Conservation (phyloP, 2,797 vertebrate species). For the Gadopsis marmoratus region DNA sequence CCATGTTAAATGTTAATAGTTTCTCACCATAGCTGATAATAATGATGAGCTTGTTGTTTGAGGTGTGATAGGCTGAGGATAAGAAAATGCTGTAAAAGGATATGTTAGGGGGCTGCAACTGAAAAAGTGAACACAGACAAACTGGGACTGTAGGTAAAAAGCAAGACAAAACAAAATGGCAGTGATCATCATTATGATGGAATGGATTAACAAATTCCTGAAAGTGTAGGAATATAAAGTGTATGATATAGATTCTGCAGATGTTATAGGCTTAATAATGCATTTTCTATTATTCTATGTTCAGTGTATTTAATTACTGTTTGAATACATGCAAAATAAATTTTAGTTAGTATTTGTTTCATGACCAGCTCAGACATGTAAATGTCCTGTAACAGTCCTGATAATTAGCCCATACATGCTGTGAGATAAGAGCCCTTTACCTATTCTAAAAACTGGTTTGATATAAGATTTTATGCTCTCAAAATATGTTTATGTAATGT, state of each 20-base stretch:
- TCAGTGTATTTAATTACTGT: not conserved
- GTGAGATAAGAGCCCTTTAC: constrained; percentile 54
- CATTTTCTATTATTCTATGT: not conserved
- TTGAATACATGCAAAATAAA: not conserved
- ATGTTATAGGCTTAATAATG: not conserved
- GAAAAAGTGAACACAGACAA: constrained; percentile 52
- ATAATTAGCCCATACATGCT: constrained; percentile 57
- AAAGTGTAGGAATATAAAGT: not conserved
- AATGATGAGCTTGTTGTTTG: constrained; percentile 53
- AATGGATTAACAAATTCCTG: constrained; percentile 22
- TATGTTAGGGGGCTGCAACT: constrained; percentile 48
- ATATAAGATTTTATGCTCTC: not conserved
- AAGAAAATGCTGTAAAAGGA: constrained; percentile 71
- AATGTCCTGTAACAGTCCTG: constrained; percentile 24
- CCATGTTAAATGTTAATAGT: constrained; percentile 17
- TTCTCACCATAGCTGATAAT: constrained; percentile 51
- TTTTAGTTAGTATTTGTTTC: constrained; percentile 37
- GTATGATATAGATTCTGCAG: not conserved
- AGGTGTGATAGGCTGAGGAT: constrained; percentile 58
- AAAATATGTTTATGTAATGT: not conserved
- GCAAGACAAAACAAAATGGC: constrained; percentile 21
- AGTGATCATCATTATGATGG: not conserved
- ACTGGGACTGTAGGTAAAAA: constrained; percentile 26
- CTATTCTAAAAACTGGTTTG: not conserved
- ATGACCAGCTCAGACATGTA: constrained; percentile 29